A percentile compares a stretch with the other conserved stretches of the same genome.
Evolutionary conservation across 92 coral and sea anemone genomes (phyloP).

Genomic region (Epizoanthus fatuus): DNA sequence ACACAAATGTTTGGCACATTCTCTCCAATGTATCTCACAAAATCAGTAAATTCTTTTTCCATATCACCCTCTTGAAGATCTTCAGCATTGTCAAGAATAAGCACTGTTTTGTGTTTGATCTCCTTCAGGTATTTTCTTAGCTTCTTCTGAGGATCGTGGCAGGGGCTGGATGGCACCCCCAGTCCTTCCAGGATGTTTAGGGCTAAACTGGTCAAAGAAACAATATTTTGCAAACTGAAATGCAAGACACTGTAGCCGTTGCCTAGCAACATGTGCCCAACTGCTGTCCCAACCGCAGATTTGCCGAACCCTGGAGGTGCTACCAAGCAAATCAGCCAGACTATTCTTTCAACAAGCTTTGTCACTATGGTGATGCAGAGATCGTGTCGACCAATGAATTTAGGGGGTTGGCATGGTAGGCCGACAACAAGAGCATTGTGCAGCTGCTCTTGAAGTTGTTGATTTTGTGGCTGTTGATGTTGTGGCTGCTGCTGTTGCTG

Average conservation of each 20-base stretch:
- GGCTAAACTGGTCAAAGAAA: slow-evolving; percentile 50
- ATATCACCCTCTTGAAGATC: slow-evolving; percentile 61
- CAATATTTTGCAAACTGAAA: slow-evolving; percentile 40
- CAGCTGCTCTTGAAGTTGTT: too few relatives aligned
- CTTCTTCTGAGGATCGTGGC: slow-evolving; percentile 49
- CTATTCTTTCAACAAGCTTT: neutral
- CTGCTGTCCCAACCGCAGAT: slow-evolving; percentile 50
- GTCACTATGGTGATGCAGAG: slow-evolving; percentile 36
- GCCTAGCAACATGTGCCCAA: slow-evolving; percentile 61
- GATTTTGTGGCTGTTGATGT: neutral
- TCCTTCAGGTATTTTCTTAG: slow-evolving; percentile 33
- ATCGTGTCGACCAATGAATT: slow-evolving; percentile 74
- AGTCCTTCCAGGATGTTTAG: slow-evolving; percentile 45
- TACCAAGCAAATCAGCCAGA: slow-evolving; percentile 46
- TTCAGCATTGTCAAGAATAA: slow-evolving; percentile 85
- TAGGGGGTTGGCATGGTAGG: slow-evolving; percentile 38
- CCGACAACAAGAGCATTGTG: too few relatives aligned
- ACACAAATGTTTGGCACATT: slow-evolving; percentile 49
- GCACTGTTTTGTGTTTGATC: slow-evolving; percentile 39
- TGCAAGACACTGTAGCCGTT: slow-evolving; percentile 52
- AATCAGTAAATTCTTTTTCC: slow-evolving; percentile 36
- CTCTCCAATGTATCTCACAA: slow-evolving; percentile 61
- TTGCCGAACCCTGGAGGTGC: slow-evolving; percentile 87
- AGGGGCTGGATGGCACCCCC: slow-evolving; percentile 2
- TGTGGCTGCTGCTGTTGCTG: neutral